A percentile compares a stretch with the other conserved stretches of the same genome.
Evolutionary conservation across 2,888 invertebrate genomes (phyloP).

Genomic region (Yponomeuta malinellus): DNA sequence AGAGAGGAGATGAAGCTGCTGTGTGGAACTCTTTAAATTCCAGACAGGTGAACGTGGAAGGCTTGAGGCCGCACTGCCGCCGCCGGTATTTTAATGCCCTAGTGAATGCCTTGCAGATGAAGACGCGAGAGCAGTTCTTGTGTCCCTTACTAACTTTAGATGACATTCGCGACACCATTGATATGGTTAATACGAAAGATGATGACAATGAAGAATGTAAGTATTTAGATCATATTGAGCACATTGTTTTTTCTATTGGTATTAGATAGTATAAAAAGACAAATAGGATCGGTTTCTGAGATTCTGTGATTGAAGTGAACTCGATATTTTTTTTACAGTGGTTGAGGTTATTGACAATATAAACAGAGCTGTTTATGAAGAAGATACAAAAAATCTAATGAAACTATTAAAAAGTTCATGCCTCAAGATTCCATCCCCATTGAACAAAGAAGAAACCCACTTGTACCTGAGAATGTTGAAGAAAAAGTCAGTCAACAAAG

Average conservation of each 20-base stretch:
- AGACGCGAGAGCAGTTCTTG: slow-evolving; percentile 57
- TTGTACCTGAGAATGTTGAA: slow-evolving; percentile 73
- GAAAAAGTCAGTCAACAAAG: slow-evolving; percentile 64
- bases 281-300: no score
- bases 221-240: slow-evolving; percentile 26
- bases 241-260: neutral
- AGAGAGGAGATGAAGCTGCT: slow-evolving; percentile 72
- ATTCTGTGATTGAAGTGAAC: no score
- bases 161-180: slow-evolving; percentile 80
- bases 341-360: slow-evolving; percentile 74
- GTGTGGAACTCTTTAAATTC: slow-evolving; percentile 73
- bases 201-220: slow-evolving; percentile 75
- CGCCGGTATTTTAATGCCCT: slow-evolving; percentile 72
- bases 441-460: slow-evolving; percentile 65
- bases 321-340: slow-evolving; percentile 42
- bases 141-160: slow-evolving; percentile 78
- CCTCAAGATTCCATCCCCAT: slow-evolving; percentile 53
- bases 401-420: slow-evolving; percentile 61
- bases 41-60: slow-evolving; percentile 66
- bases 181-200: slow-evolving; percentile 78
- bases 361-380: slow-evolving; percentile 75
- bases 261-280: no score
- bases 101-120: slow-evolving; percentile 63
- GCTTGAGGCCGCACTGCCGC: slow-evolving; percentile 71
- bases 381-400: slow-evolving; percentile 67